These are phyloP conservation scores for Lasioglossum lativentre DNA, from an alignment of 2,888 invertebrate species.

Conservation along the genomic window DNA sequence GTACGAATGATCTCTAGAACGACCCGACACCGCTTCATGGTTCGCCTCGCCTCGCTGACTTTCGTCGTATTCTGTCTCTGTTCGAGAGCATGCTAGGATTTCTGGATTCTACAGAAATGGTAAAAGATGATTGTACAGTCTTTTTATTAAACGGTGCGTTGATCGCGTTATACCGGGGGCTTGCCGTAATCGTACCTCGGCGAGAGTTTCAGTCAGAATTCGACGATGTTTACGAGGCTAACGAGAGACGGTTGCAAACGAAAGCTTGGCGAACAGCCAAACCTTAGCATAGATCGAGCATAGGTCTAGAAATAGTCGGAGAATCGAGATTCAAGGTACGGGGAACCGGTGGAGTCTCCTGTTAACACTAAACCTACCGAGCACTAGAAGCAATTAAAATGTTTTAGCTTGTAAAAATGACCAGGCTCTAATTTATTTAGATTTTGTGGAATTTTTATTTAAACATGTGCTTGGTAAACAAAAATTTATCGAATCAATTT, in stretches of 20 bases:
- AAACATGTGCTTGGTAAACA: too few relatives aligned
- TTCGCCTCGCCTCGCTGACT: not conserved
- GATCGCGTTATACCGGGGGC: not conserved
- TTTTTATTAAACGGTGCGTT: not conserved
- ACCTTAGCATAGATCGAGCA: conserved; percentile 64
- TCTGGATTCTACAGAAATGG: too few relatives aligned
- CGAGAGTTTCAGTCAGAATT: too few relatives aligned
- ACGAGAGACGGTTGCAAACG: not conserved
- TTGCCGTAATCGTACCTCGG: too few relatives aligned
- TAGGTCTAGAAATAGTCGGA: conserved; percentile 76
- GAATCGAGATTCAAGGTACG: conserved; percentile 21
- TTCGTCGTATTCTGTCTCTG: not conserved
- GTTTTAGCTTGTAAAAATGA: too few relatives aligned
- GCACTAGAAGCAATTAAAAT: too few relatives aligned
- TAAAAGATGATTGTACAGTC: too few relatives aligned
- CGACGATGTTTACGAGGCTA: not conserved
- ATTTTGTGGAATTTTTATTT: too few relatives aligned
- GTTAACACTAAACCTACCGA: too few relatives aligned
- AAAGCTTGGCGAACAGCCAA: conserved; percentile 63
- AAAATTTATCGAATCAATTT: too few relatives aligned
- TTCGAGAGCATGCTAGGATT: not conserved
- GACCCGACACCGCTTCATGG: not conserved
- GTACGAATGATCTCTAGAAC: not conserved
- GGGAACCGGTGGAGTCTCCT: not conserved
- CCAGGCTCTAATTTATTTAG: too few relatives aligned